phyloP scores from a whole-genome alignment of 2,797 vertebrate species.

The Syndactyla subalaris region DNA sequence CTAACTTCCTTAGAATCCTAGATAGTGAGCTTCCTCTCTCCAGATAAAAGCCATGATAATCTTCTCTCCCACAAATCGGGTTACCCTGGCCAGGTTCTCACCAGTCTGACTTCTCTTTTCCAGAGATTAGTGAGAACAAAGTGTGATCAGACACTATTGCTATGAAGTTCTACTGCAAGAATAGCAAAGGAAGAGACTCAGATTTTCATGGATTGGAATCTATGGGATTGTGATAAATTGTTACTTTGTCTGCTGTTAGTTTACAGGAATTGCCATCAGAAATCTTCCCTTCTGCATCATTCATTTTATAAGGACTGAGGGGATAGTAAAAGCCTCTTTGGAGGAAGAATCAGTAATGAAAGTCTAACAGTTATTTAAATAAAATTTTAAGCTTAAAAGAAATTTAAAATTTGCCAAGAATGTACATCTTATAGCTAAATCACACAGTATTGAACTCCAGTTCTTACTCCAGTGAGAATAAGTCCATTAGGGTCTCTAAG shows the following conservation, averaged over 20 bases:
- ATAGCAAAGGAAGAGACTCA: neutral
- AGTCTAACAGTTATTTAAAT: neutral
- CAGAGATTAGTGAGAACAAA: neutral
- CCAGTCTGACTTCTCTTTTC: neutral
- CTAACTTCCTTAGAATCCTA: neutral
- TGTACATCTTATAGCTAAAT: neutral
- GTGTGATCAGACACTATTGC: neutral
- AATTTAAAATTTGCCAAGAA: neutral
- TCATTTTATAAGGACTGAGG: neutral
- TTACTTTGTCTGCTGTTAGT: neutral
- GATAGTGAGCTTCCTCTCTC: neutral
- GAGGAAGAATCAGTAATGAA: neutral
- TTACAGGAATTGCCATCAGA: neutral
- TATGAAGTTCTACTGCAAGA: neutral
- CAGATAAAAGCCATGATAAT: neutral
- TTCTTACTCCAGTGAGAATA: neutral
- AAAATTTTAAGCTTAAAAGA: neutral
- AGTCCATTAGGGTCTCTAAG: neutral
- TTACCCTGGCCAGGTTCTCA: neutral
- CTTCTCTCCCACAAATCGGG: neutral
- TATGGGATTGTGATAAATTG: neutral
- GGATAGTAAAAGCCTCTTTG: neutral
- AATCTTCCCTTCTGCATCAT: neutral
- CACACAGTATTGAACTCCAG: neutral
- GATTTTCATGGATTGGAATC: neutral